These are phyloP conservation scores for Champsocephalus gunnari DNA, from an alignment of 2,797 vertebrate species.

Conservation along the genomic window DNA sequence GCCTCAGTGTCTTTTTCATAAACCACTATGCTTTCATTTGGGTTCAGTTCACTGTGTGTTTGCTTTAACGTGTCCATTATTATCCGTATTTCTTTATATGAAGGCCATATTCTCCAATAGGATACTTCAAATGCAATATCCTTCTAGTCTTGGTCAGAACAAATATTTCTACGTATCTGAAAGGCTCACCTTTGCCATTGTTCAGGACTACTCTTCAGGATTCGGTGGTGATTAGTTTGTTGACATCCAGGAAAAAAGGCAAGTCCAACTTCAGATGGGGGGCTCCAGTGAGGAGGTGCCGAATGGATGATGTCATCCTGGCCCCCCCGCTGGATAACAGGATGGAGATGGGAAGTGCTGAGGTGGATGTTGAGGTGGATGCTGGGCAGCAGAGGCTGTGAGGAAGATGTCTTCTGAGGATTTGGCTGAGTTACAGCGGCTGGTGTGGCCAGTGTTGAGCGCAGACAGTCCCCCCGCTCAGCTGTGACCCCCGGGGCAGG, in stretches of 20 bases:
- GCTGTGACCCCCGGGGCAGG: slow-evolving; percentile 26
- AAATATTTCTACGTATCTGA: not conserved
- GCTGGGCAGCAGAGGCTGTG: slow-evolving; percentile 34
- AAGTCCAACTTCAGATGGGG: slow-evolving; percentile 6
- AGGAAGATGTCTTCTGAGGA: slow-evolving; percentile 9
- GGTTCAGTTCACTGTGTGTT: not conserved
- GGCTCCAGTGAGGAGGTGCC: slow-evolving; percentile 16
- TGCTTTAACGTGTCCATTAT: not conserved
- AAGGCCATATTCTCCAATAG: not conserved
- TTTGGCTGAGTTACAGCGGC: slow-evolving; percentile 11
- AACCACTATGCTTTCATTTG: not conserved
- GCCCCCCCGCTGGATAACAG: slow-evolving; percentile 42
- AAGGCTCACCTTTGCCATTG: slow-evolving; percentile 51
- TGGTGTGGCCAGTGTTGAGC: slow-evolving; percentile 27
- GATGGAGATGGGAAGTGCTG: slow-evolving; percentile 36
- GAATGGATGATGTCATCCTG: slow-evolving; percentile 43
- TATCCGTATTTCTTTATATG: not conserved
- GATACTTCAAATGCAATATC: not conserved
- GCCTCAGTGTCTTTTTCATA: not conserved
- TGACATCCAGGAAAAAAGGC: slow-evolving; percentile 21
- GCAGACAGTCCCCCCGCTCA: slow-evolving; percentile 39
- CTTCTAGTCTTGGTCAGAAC: not conserved
- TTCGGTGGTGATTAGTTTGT: slow-evolving; percentile 2
- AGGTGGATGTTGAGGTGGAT: slow-evolving; percentile 63
- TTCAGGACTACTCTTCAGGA: slow-evolving; percentile 18